A percentile compares a stretch with the other conserved stretches of the same genome.
phyloP scores from a whole-genome alignment of 2,797 vertebrate genomes.

The Sorex maritimensis region DNA sequence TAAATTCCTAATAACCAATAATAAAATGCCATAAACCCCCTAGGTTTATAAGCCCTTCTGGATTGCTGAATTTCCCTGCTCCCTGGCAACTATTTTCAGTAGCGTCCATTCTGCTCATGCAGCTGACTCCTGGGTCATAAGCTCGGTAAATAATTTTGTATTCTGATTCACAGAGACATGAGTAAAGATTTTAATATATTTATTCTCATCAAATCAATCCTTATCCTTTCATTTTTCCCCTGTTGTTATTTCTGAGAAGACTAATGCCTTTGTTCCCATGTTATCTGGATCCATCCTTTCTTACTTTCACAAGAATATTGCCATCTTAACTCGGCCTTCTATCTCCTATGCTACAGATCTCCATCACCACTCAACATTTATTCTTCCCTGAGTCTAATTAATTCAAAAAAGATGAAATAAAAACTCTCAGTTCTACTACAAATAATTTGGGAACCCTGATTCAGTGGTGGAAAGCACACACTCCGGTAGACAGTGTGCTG shows the following conservation, averaged over 20 bases:
- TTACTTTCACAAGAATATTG: conserved; percentile 49
- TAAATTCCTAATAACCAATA: neutral
- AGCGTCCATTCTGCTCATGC: conserved; percentile 44
- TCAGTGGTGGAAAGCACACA: too few relatives aligned
- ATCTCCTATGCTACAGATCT: conserved; percentile 43
- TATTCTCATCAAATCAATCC: conserved; percentile 33
- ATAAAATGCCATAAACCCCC: conserved; percentile 27
- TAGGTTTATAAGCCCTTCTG: conserved; percentile 9
- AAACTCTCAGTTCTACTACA: neutral
- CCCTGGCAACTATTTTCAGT: conserved; percentile 41
- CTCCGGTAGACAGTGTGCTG: too few relatives aligned
- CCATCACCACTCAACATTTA: conserved; percentile 36
- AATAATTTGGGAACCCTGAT: too few relatives aligned
- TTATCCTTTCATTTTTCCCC: conserved; percentile 26
- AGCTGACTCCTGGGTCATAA: neutral
- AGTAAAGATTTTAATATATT: neutral
- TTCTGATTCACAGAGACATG: conserved; percentile 54
- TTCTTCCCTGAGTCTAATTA: conserved; percentile 7
- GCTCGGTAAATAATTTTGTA: conserved; percentile 59
- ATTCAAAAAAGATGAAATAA: conserved; percentile 61
- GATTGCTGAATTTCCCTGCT: conserved; percentile 44
- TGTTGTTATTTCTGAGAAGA: neutral
- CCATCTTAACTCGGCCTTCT: conserved; percentile 32
- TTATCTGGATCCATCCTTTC: conserved; percentile 26
- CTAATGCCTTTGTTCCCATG: neutral